Percentiles rank a stretch among this genome's conserved stretches.
Conservation (phyloP, 2,113 vertebrate genomes). For the Elaphurus davidianus region DNA sequence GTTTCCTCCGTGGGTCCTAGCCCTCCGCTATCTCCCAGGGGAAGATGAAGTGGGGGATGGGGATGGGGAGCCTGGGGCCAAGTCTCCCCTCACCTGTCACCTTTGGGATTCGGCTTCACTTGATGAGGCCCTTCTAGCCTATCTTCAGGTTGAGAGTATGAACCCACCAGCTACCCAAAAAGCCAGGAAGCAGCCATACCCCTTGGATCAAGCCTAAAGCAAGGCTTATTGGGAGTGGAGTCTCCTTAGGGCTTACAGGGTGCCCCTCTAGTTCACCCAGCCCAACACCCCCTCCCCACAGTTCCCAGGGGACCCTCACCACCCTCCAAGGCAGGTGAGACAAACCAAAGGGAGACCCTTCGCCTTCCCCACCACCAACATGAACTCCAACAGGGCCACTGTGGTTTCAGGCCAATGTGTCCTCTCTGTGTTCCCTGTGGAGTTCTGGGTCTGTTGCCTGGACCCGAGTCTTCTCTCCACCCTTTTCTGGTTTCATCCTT, state of each 20-base stretch:
- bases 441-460: background rate
- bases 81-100: background rate
- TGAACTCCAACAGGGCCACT: background rate
- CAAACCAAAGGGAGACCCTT: background rate
- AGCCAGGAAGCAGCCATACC: background rate
- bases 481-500: background rate
- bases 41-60: background rate
- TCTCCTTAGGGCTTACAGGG: background rate
- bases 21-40: background rate
- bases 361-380: background rate
- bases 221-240: background rate
- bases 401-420: background rate
- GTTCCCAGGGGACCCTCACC: background rate
- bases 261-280: background rate
- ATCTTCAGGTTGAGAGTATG: background rate
- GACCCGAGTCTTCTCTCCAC: background rate
- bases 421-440: background rate
- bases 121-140: no score
- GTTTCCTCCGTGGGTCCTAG: conserved; percentile 45
- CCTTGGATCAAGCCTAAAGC: background rate
- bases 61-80: background rate
- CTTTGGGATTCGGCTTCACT: background rate
- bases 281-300: no score
- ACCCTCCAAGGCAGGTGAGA: background rate
- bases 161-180: background rate